Conservation (phyloP, 2,113 vertebrate species). For the Pipa parva region DNA sequence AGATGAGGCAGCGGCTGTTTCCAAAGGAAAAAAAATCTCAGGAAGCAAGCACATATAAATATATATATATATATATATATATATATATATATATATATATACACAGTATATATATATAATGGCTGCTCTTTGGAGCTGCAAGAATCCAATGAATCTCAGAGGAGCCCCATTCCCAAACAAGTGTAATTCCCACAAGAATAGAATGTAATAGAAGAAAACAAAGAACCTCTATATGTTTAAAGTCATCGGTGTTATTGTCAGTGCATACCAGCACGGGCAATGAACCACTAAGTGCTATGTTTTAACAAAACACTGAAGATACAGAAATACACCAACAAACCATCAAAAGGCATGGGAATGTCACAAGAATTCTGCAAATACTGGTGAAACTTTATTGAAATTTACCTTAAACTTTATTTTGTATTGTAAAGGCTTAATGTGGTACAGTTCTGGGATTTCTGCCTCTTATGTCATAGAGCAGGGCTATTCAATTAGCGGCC, state of each 20-base stretch:
- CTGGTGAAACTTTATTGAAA: no score
- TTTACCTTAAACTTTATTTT: no score
- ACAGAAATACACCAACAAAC: background rate
- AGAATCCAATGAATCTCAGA: slow-evolving; percentile 66
- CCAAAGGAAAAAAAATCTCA: background rate
- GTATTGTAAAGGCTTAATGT: no score
- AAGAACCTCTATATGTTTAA: slow-evolving; percentile 70
- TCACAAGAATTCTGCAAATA: background rate
- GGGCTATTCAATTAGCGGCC: no score
- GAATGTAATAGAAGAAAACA: slow-evolving; percentile 59
- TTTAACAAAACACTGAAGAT: background rate
- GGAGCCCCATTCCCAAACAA: slow-evolving; percentile 63
- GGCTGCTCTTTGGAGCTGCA: slow-evolving; percentile 65
- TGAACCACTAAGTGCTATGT: slow-evolving; percentile 64
- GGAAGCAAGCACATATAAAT: no score
- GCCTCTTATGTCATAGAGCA: no score
- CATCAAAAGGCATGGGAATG: background rate
- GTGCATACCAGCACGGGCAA: slow-evolving; percentile 62
- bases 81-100: no score
- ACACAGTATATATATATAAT: slow-evolving; percentile 64
- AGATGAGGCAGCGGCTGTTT: background rate
- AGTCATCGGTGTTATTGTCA: slow-evolving; percentile 72
- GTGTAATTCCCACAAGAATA: slow-evolving; percentile 68
- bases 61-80: no score
- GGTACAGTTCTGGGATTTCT: no score